Base-by-base conservation (phyloP, 1,140 invertebrate genomes). In the Probaryconus sp. region DNA sequence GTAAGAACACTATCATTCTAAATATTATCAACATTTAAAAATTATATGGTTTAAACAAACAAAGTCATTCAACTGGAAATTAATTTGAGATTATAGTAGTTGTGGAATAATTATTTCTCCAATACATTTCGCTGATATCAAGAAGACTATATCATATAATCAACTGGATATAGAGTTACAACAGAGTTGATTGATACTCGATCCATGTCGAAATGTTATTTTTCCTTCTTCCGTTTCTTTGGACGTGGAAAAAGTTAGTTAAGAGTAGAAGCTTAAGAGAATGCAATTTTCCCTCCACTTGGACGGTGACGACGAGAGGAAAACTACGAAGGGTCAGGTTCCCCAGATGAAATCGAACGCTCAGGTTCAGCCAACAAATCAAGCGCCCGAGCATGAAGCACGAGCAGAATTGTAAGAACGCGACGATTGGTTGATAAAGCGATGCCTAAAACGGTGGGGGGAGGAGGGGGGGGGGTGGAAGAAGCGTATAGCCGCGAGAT, bases 361-460 rank as follows among this genome's bases (percentile, higher is more conserved):
- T 21, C 17, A 16, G 40, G 37, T 60, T 64, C 71, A 47, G 47
- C 51, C 60, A 68, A 65, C 58, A 69, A 75, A 69, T 69, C 72
- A 69, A 64, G 48, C 37, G 45, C 31, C 33, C 40, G 56, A 56
- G 48, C 56, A 26, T 60, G 35, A 45, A 28, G 60, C 65, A 76
- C 55, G 65, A 76, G 58, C 53, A 67, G 72, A 76, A 76, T 76
- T 16, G 65, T 61, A 67, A 76, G 65, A 76, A 76, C 72, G 65
- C 65, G 72, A 76, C 60, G 65, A 76, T 76, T 70, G 50, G 64
- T 64, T 75, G 72, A 75, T 75, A 75, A 75, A 69, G 64, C 58
- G 51, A 53, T 65, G 64, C 53, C 65, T 69, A 64, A 75, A 68
- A 64, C 16, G 50, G 47, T 14, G 28, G 26, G 20, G 26, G 42